phyloP scores from a whole-genome alignment of 2,113 vertebrate genomes.

The Plotosus lineatus region DNA sequence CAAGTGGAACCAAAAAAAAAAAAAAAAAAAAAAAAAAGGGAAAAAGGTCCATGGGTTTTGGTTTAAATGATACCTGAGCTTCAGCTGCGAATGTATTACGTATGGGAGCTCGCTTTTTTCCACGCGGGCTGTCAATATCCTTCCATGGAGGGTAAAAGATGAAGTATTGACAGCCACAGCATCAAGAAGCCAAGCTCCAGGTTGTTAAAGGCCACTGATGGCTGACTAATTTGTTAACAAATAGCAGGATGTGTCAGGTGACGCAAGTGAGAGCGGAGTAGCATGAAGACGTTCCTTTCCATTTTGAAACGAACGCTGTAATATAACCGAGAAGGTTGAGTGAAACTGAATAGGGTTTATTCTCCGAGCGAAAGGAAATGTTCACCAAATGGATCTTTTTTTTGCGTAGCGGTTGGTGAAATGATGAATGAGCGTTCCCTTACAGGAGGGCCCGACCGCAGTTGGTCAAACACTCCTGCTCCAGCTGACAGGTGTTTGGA shows the following conservation, averaged over 20 bases:
- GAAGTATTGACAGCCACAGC: constrained; percentile 53
- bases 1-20: too few relatives aligned
- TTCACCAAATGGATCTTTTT: neutral
- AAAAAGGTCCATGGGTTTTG: neutral
- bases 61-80: constrained; percentile 3
- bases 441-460: constrained; percentile 14
- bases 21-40: neutral
- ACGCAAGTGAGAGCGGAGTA: constrained; percentile 54
- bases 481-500: constrained; percentile 62
- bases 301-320: too few relatives aligned
- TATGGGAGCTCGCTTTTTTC: constrained; percentile 33
- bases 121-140: constrained; percentile 34
- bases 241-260: constrained; percentile 66
- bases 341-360: too few relatives aligned
- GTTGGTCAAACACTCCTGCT: constrained; percentile 49
- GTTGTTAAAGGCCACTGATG: constrained; percentile 71
- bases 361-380: neutral
- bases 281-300: constrained; percentile 56
- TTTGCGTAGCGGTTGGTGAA: neutral
- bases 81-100: constrained; percentile 18
- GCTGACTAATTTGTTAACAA: constrained; percentile 68
- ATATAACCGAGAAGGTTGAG: too few relatives aligned
- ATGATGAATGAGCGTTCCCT: neutral
- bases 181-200: constrained; percentile 49
- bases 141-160: constrained; percentile 39